These are phyloP conservation scores for Acronicta aceris DNA, from an alignment of 2,888 invertebrate genomes.

Conservation along the genomic window DNA sequence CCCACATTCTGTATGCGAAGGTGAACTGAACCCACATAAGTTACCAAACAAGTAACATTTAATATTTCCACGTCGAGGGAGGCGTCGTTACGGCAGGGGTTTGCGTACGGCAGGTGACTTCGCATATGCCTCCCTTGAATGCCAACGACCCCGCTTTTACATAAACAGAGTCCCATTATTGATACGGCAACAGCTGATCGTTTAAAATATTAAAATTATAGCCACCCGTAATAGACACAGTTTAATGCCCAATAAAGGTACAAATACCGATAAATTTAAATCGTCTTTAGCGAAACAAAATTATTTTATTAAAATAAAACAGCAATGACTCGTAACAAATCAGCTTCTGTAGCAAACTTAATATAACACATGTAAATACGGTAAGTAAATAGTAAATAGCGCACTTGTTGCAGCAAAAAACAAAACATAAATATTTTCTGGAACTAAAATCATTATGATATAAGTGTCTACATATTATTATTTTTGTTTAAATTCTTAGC, in stretches of 20 bases:
- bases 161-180: constrained; percentile 59
- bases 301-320: constrained; percentile 24
- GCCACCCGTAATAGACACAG: constrained; percentile 20
- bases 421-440: constrained; percentile 31
- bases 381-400: constrained; percentile 23
- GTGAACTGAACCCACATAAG: constrained; percentile 68
- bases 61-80: constrained; percentile 80
- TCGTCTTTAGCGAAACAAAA: constrained; percentile 13
- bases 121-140: constrained; percentile 85
- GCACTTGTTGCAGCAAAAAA: constrained; percentile 50
- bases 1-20: constrained; percentile 47
- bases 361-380: constrained; percentile 4
- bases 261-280: constrained; percentile 18
- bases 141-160: constrained; percentile 81
- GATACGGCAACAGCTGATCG: constrained; percentile 67
- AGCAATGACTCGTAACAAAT: constrained; percentile 7
- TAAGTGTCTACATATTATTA: too few species aligned
- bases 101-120: constrained; percentile 79
- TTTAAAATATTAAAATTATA: constrained; percentile 56
- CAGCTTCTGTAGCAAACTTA: constrained; percentile 14
- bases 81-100: constrained; percentile 67
- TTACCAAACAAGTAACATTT: constrained; percentile 84
- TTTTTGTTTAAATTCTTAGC: constrained; percentile 34
- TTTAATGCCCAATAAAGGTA: constrained; percentile 22
- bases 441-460: constrained; percentile 31